Evolutionary conservation across 92 coral and sea anemone species (phyloP).

Genomic region (Anthopleura xanthogrammica): DNA sequence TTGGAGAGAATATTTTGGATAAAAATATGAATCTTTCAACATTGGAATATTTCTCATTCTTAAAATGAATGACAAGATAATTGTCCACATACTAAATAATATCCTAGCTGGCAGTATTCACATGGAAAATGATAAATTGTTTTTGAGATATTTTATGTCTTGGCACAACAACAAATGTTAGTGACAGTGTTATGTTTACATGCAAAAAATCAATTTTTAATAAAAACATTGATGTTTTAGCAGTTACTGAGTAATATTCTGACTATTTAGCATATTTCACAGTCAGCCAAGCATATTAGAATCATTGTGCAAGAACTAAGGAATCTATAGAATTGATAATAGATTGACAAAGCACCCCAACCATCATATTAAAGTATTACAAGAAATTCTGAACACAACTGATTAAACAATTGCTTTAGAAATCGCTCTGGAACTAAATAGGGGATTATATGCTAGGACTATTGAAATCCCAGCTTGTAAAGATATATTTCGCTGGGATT

Average conservation of each 20-base stretch:
- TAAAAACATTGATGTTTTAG: background rate
- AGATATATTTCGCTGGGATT: background rate
- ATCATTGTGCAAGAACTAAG: background rate
- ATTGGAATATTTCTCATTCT: background rate
- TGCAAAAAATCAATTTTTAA: background rate
- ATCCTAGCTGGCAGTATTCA: background rate
- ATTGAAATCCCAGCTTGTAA: background rate
- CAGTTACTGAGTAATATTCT: background rate
- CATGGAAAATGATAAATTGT: background rate
- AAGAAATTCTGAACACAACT: background rate
- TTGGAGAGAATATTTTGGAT: background rate
- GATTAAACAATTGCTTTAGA: constrained; percentile 4
- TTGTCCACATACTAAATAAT: background rate
- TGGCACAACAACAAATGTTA: background rate
- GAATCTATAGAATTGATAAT: constrained; percentile 6
- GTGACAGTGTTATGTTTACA: background rate
- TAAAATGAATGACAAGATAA: background rate
- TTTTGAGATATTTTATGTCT: background rate
- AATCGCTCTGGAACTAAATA: background rate
- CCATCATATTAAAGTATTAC: background rate
- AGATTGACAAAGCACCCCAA: background rate
- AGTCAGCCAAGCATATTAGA: constrained; percentile 8
- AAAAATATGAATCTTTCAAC: background rate
- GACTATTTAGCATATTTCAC: constrained; percentile 10
- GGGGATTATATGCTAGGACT: background rate